Evolutionary conservation across 2,888 invertebrate genomes (phyloP), one percentile per base, ranked within the genome.

Genomic region (Hoplodrina blanda): DNA sequence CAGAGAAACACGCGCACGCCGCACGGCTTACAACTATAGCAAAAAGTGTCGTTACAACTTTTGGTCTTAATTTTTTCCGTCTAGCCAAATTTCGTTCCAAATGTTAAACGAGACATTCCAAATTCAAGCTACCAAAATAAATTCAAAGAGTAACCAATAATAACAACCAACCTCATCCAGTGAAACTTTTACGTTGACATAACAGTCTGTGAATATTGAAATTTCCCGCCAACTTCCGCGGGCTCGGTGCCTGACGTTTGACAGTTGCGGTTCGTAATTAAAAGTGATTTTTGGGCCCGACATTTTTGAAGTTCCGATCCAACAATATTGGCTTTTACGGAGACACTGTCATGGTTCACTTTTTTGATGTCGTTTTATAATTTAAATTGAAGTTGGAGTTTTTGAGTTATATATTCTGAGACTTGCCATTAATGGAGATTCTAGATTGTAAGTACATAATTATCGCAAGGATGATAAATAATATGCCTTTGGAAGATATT

Each of bases 241-340:
- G 11, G 25, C 57, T 68, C 76, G 67, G 71, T 71, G 57, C 71
- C 33, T 81, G 86, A 87, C 83, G 81, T 89, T 85, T 86, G 89
- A 89, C 90, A 85, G 86, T 78, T 67, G 78, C 72, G 80, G 83
- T 74, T 67, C 72, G 86, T 88, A 88, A 90, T 90, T 90, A 89
- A 89, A 89, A 87, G 81, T 83, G 83, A 87, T 89, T 88, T 85
- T 83, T 65, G 62, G 62, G 62, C 70, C 78, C 72, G 85, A 72
- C 78, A 75, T 80, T 84, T 79, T 78, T 62, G 73, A 71, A 76
- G 66, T 63, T 77, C 66, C 57, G 49, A 68, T 69, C 53, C 55
- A 69, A 79, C 63, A 64, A 55, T 76, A 72, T 78, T 81, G 66
- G 67, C 54, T 61, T 77, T 81, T 81, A 54, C 49, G 19, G 49